Evolutionary conservation across 2,888 invertebrate species (phyloP), one percentile per base, ranked within the genome.

Genomic region (Furcula furcula): DNA sequence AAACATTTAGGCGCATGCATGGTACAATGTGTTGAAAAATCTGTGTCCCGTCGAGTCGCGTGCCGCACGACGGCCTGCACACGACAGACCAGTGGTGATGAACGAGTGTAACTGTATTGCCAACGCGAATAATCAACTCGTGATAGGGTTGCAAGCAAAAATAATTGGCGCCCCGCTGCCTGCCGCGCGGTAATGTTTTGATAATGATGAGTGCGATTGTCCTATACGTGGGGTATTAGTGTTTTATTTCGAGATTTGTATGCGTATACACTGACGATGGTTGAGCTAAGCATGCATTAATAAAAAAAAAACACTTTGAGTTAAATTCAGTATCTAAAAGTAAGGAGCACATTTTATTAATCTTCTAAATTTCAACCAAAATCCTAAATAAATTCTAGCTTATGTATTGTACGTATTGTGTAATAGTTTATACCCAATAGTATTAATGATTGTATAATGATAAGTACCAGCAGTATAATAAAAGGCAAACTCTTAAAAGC

Each of bases 101-200:
- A 71, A 78, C 72, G 71, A 75, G 69, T 49, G 58, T 63, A 68
- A 76, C 74, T 62, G 77, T 85, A 81, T 83, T 78, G 72, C 81
- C 70, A 81, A 55, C 45, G 63, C 65, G 64, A 67, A 74, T 74
- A 74, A 73, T 74, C 70, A 71, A 53, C 57, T 56, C 66, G 55
- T 63, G 84, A 83, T 80, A 76, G 86, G 86, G 86, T 80, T 86
- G 79, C 77, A 66, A 76, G 66, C 55, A 55, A 61, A 72, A 79
- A 82, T 88, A 88, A 88, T 88, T 87, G 87, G 87, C 87, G 65
- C 82, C 87, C 87, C 82, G 85, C 80, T 69, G 86, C 55, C 66
- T 55, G 65, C 56, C 80, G 74, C 71, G 76, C 74, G 79, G 66
- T 78, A 78, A 79, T 87, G 83, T 87, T 88, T 81, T 83, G 72